Evolutionary conservation across 2,797 vertebrate genomes (phyloP).

Genomic region (Pseudotriccus pelzelni): DNA sequence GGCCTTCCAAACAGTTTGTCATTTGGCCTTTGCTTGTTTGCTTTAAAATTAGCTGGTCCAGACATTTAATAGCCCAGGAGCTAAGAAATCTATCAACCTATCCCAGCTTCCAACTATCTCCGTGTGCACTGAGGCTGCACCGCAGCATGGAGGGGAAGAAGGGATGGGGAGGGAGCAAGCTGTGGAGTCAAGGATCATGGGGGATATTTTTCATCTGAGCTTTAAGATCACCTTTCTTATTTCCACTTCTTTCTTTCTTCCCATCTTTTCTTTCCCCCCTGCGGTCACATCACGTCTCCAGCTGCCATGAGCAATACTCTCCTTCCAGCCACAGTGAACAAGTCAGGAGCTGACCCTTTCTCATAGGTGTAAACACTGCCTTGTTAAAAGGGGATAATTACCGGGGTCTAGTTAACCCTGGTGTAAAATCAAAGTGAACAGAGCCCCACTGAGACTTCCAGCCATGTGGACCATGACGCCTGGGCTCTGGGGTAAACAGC

Average conservation of each 20-base stretch:
- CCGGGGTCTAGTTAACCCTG: constrained; percentile 55
- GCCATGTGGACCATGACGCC: constrained; percentile 13
- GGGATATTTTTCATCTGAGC: constrained; percentile 30
- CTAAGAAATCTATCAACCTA: constrained; percentile 45
- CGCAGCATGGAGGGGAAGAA: neutral
- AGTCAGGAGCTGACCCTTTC: constrained; percentile 45
- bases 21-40: constrained; percentile 22
- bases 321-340: neutral
- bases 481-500: constrained; percentile 25
- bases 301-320: constrained; percentile 40
- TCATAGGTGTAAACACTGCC: constrained; percentile 57
- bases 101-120: constrained; percentile 2
- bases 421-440: constrained; percentile 68
- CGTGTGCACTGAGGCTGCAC: neutral
- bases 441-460: constrained; percentile 39
- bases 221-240: constrained; percentile 44
- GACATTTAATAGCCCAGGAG: constrained; percentile 51
- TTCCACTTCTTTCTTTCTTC: neutral
- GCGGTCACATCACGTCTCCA: neutral
- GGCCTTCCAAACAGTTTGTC: constrained; percentile 43
- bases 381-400: constrained; percentile 68
- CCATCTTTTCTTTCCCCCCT: neutral
- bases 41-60: constrained; percentile 47
- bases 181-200: neutral
- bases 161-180: neutral